Evolutionary conservation across 2,888 invertebrate genomes (phyloP).

Genomic region (Pandemis corylana): DNA sequence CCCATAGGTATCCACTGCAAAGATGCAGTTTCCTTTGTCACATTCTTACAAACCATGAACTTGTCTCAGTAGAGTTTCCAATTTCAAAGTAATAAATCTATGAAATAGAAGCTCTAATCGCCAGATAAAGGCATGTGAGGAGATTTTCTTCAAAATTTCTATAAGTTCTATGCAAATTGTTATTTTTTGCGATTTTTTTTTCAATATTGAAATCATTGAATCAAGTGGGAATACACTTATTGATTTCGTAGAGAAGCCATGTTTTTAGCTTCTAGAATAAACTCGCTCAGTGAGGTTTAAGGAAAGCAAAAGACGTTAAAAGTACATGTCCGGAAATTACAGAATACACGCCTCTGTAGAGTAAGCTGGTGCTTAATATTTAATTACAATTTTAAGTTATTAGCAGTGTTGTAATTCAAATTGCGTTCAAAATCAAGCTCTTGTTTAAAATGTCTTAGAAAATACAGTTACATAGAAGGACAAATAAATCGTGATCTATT

Average conservation of each 20-base stretch:
- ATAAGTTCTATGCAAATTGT: no score
- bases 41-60: no score
- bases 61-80: no score
- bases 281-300: background rate
- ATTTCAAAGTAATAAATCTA: no score
- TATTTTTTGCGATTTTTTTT: no score
- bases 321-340: background rate
- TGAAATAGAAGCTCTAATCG: no score
- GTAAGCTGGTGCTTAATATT: conserved; percentile 9
- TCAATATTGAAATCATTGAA: no score
- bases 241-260: background rate
- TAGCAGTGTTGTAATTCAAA: background rate
- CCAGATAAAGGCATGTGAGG: no score
- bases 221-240: no score
- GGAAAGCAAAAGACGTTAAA: background rate
- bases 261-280: background rate
- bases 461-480: conserved; percentile 16
- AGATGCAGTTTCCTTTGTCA: background rate
- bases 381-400: background rate
- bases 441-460: conserved; percentile 7
- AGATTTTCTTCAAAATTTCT: no score
- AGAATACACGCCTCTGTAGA: conserved; percentile 2
- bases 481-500: conserved; percentile 14
- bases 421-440: background rate
- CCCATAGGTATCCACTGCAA: background rate